Conservation (phyloP, 2,113 vertebrate species). For the Tetrao urogallus region DNA sequence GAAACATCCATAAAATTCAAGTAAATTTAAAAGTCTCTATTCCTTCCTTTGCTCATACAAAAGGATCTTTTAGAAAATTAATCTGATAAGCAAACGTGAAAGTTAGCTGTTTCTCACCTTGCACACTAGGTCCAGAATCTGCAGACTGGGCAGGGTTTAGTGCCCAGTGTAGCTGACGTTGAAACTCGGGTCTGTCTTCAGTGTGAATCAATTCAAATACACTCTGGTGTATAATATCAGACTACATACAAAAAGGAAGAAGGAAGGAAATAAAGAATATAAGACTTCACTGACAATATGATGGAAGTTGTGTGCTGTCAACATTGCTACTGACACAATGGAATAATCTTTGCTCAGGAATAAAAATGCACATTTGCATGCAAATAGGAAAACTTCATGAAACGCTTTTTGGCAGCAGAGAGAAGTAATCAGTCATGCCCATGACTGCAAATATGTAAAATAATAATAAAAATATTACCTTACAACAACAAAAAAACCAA, state of each 20-base stretch:
- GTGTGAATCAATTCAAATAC: slow-evolving; percentile 89
- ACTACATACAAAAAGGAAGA: slow-evolving; percentile 64
- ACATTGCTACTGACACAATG: not conserved
- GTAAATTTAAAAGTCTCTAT: not conserved
- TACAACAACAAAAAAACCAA: not conserved
- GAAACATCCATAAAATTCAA: not conserved
- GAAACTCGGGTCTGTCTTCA: slow-evolving; percentile 86
- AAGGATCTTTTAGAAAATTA: not conserved
- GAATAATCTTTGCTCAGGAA: not conserved
- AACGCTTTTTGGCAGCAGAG: not conserved
- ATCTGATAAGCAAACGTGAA: not conserved
- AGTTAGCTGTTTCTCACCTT: slow-evolving; percentile 67
- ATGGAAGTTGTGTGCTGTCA: not conserved
- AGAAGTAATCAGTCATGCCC: not conserved
- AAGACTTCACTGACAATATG: not conserved
- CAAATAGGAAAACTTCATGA: accelerated
- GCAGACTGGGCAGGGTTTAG: slow-evolving; percentile 74
- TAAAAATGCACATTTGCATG: not conserved
- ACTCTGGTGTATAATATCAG: slow-evolving; percentile 89
- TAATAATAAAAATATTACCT: not conserved
- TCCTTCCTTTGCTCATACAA: not conserved
- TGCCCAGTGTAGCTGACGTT: slow-evolving; percentile 86
- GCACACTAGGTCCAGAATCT: slow-evolving; percentile 70
- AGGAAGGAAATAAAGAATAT: not conserved
- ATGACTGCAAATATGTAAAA: not conserved